Conservation (phyloP, 1,140 invertebrate genomes). For the Steinernema khuongi region DNA sequence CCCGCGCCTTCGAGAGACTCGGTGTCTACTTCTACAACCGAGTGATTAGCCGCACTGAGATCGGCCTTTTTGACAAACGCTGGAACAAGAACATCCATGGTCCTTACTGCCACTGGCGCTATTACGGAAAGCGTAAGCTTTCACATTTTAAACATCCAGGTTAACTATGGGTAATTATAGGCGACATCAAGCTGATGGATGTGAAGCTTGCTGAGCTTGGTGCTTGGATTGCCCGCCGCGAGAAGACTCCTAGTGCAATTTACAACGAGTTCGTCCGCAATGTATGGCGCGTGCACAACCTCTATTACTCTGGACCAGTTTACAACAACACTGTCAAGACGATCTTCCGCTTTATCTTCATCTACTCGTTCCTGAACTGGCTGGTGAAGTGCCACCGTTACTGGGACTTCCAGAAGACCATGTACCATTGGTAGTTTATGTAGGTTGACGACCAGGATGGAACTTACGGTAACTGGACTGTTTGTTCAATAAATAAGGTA, state of each 20-base stretch:
- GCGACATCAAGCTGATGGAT: conserved; percentile 77
- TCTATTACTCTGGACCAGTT: conserved; percentile 49
- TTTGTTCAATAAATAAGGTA: conserved; percentile 15
- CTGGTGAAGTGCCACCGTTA: conserved; percentile 48
- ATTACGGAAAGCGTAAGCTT: conserved; percentile 80
- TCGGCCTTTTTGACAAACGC: conserved; percentile 50
- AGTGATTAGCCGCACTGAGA: conserved; percentile 48
- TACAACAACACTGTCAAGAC: conserved; percentile 45
- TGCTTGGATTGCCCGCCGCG: conserved; percentile 74
- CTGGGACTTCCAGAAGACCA: conserved; percentile 48
- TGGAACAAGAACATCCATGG: conserved; percentile 83
- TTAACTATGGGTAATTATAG: conserved; percentile 66
- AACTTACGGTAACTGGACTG: not conserved
- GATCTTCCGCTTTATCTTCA: conserved; percentile 54
- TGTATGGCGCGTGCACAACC: conserved; percentile 52
- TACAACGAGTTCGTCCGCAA: conserved; percentile 54
- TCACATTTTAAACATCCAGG: conserved; percentile 21
- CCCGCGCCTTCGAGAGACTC: conserved; percentile 51
- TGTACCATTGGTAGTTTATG: conserved; percentile 48
- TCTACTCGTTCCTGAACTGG: conserved; percentile 50
- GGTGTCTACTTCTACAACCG: conserved; percentile 59
- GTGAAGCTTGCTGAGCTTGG: conserved; percentile 77
- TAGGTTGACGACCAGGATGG: not conserved
- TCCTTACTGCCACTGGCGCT: conserved; percentile 81
- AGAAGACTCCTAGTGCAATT: conserved; percentile 69